Evolutionary conservation across 2,888 invertebrate species (phyloP).

Genomic region (Nesidiocoris tenuis): DNA sequence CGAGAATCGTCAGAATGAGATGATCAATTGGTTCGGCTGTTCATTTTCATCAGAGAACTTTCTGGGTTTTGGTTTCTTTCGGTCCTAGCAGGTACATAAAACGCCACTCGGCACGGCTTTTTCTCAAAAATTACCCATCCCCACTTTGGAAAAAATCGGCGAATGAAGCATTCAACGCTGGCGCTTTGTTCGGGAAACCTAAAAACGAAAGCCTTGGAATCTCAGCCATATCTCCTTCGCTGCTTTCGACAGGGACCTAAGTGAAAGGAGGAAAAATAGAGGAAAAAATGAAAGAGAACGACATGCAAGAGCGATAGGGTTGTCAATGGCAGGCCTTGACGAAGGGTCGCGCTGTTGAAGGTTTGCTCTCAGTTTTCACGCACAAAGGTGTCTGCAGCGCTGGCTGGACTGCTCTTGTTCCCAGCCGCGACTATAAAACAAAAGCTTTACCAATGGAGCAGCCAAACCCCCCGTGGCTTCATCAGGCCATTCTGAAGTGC

Average conservation of each 20-base stretch:
- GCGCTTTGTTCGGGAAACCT: too few species aligned
- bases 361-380: neutral
- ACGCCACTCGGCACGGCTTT: too few species aligned
- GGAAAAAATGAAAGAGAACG: constrained; percentile 29
- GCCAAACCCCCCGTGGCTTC: neutral
- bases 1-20: too few species aligned
- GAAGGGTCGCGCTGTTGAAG: neutral
- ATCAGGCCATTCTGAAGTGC: neutral
- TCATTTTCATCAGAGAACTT: too few species aligned
- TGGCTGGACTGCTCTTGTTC: neutral
- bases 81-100: too few species aligned
- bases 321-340: constrained; percentile 35
- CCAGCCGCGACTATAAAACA: constrained; percentile 9
- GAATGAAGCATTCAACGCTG: too few species aligned
- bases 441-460: neutral
- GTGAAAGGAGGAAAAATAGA: neutral
- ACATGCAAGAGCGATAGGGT: constrained; percentile 39
- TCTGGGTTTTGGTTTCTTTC: too few species aligned
- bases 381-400: neutral
- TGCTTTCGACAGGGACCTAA: neutral
- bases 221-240: too few species aligned
- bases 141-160: too few species aligned
- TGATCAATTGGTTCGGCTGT: too few species aligned
- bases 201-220: too few species aligned
- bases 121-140: too few species aligned